Percentiles rank a stretch among this genome's conserved stretches.
phyloP scores from a whole-genome alignment of 2,888 invertebrate species.

The Vesta saturnalis region DNA sequence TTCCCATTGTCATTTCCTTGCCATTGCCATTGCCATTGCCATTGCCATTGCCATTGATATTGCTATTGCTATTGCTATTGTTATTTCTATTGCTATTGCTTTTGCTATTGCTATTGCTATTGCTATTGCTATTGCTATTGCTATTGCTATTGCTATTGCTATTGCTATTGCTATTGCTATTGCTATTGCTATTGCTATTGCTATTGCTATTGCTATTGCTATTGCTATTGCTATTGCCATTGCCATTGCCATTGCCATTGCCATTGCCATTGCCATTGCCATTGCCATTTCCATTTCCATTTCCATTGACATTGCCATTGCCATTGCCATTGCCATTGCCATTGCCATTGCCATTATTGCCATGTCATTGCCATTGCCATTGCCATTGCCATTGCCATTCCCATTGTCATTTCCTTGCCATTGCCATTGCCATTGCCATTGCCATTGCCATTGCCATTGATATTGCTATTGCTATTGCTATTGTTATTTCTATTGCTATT shows the following conservation, averaged over 20 bases:
- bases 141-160: background rate
- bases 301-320: background rate
- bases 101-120: background rate
- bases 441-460: background rate
- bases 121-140: background rate
- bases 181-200: background rate
- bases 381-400: background rate
- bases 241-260: background rate
- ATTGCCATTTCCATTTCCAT: background rate
- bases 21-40: too few relatives aligned
- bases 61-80: background rate
- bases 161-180: background rate
- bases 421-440: background rate
- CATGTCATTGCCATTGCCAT: background rate
- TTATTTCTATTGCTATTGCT: background rate
- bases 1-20: background rate
- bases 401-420: background rate
- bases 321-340: constrained; percentile 20
- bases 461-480: too few relatives aligned
- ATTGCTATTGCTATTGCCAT: background rate
- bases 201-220: background rate
- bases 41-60: background rate
- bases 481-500: background rate
- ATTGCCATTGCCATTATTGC: constrained; percentile 6
- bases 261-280: background rate